Evolutionary conservation across 2,888 invertebrate species (phyloP), one percentile per base, ranked within the genome.

Genomic region (Caradrina clavipalpis): DNA sequence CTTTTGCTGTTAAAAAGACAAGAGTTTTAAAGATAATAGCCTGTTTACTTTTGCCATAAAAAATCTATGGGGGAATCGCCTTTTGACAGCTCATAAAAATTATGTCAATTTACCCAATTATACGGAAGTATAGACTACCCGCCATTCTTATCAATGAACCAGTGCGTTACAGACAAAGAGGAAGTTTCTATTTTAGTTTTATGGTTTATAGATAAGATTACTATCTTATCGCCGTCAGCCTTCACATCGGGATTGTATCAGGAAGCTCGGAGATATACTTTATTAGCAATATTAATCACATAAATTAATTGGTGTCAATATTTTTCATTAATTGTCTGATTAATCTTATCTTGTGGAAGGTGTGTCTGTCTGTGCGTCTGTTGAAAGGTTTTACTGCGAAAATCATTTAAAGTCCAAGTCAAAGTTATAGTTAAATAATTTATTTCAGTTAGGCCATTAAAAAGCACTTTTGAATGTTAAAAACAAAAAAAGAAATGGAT

Each of bases 191-290:
- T 53, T 53, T 15, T 57, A 8, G 11, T 21, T 68, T 56, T 71
- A 58, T 69, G 17, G 19, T 47, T 35, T 19, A 11, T 1, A 19
- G 63, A 63, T 73, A 62, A 35, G 51, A 11, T 39, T 3, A 0
- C 1, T 61, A 66, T 73, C 15, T 73, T 69, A 69, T 73, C 74
- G 8, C 0, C 47, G 53, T 66, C 31, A 55, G 39, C 75, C 75
- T 70, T 70, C 67, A 42, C 26, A 19, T 26, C 13, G 5, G 39
- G 47, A 70, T 75, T 19, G 49, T 17, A 70, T 66, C 47, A 75
- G 75, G 70, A 70, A 70, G 67, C 54, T 42, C 15, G 2, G 39
- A 39, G 35, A 21, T 5, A 22, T 31, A 1, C 31, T 72, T 75
- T 65, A 53, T 49, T 61, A 45, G 45, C 19, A n/a, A n/a, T 45